Conservation (phyloP, 2,797 vertebrate species). For the Emys orbicularis region DNA sequence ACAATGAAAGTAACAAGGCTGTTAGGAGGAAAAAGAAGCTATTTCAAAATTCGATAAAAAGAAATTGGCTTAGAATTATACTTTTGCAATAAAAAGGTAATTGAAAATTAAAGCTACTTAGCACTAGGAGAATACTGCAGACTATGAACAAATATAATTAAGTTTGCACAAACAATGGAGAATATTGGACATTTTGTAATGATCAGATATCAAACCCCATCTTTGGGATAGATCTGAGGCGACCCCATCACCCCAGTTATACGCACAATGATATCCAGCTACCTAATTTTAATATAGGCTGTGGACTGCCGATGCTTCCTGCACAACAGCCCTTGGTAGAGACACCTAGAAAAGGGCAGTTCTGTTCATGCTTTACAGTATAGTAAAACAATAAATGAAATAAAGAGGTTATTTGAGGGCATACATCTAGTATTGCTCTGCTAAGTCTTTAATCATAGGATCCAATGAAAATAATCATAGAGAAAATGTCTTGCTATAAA, state of each 20-base stretch:
- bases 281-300: not conserved
- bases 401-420: accelerated
- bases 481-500: not conserved
- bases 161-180: not conserved
- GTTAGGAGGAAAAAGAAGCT: not conserved
- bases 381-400: not conserved
- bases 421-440: not conserved
- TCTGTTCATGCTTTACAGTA: not conserved
- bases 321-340: not conserved
- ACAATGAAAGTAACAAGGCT: not conserved
- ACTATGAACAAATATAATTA: not conserved
- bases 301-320: not conserved
- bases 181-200: not conserved
- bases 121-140: not conserved
- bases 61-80: not conserved
- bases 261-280: not conserved
- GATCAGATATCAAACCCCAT: not conserved
- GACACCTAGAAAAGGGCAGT: accelerated
- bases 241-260: not conserved
- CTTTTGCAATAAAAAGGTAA: not conserved
- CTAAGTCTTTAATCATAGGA: not conserved
- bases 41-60: conserved; percentile 18
- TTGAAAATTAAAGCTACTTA: not conserved
- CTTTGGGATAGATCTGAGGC: not conserved
- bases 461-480: not conserved